Evolutionary conservation across 2,797 vertebrate genomes (phyloP).

Genomic region (Morelia viridis): DNA sequence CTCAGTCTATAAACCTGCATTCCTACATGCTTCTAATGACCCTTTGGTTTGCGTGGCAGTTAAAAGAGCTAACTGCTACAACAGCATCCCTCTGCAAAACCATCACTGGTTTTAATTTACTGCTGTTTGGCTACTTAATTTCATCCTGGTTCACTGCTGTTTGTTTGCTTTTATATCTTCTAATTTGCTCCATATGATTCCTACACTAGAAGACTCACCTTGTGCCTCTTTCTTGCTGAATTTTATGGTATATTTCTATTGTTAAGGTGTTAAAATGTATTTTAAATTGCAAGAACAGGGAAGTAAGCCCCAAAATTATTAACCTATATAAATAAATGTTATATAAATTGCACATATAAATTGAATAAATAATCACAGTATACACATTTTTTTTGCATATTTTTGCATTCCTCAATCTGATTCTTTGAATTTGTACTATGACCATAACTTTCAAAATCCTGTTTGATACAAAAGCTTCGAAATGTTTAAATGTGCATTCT

Average conservation of each 20-base stretch:
- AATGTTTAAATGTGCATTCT: neutral
- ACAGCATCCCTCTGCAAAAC: neutral
- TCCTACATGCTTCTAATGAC: slow-evolving; percentile 1
- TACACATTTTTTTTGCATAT: neutral
- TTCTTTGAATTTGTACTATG: neutral
- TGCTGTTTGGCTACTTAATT: slow-evolving; percentile 22
- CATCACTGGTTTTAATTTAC: slow-evolving; percentile 21
- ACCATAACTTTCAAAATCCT: neutral
- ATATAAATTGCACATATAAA: no score
- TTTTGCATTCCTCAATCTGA: neutral
- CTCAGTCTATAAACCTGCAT: neutral
- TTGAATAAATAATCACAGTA: neutral
- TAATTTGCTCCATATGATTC: slow-evolving; percentile 2
- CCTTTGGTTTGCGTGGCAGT: neutral
- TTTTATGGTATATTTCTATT: slow-evolving; percentile 6
- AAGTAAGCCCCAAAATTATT: neutral
- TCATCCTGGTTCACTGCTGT: slow-evolving; percentile 4
- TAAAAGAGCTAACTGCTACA: slow-evolving; percentile 18
- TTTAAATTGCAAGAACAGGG: neutral
- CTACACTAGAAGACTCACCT: neutral
- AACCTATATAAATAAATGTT: neutral
- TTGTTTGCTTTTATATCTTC: slow-evolving; percentile 18
- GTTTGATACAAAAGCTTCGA: neutral
- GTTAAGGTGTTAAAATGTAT: neutral
- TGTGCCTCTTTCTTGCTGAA: neutral